Base-by-base conservation (phyloP, 2,113 vertebrate species). In the Chionomys nivalis region DNA sequence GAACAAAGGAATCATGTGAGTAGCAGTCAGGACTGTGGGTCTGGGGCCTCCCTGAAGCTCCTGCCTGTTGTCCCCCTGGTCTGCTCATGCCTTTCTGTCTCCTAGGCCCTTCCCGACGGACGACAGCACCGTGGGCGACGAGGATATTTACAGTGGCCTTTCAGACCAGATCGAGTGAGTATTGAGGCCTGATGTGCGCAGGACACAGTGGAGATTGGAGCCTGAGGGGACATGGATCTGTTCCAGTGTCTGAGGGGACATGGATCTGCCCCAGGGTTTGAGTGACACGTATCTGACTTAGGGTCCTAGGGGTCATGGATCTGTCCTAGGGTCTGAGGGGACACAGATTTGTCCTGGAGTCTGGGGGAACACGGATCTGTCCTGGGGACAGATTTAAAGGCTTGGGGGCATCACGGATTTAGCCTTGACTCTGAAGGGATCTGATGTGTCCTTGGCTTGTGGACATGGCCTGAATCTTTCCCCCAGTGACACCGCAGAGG, bases 141-240 rank as follows among this genome's bases (percentile, higher is more conserved):
- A 99, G 1, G 99, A 99, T 68, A 98, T 99, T 97, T 99, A 99
- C 98, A 99, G 98, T 0, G 99, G 99, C 70, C 98, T 99, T 36
- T 99, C 99, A 0, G 99, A 99, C 97, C 98, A 99, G 98, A 99
- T 99, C 1, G 99, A 99, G 99, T 99, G 97, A 99, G 99, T 98
- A 21, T 21, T 44, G 14, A 33, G 21, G 39, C 7, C n/a, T 2
- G 17, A 39, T 6, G 3, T 1, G 23, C 28, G 14, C 14, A 33
- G 23, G n/a, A 55, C 49, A 31, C 42, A 44, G 44, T 28, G 5
- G 16, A 19, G 14, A 33, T 1, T n/a, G 44, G 85, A 58, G 58
- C 19, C 49, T 39, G 66, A n/a, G 87, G 58, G 13, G 39, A 28
- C 73, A 14, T 5, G 10, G 13, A 13, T 39, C 42, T 36, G 52